A percentile compares a stretch with the other conserved stretches of the same genome.
These are phyloP conservation scores for Paedocypris sp. DNA, from an alignment of 2,113 vertebrate species.

Conservation along the genomic window DNA sequence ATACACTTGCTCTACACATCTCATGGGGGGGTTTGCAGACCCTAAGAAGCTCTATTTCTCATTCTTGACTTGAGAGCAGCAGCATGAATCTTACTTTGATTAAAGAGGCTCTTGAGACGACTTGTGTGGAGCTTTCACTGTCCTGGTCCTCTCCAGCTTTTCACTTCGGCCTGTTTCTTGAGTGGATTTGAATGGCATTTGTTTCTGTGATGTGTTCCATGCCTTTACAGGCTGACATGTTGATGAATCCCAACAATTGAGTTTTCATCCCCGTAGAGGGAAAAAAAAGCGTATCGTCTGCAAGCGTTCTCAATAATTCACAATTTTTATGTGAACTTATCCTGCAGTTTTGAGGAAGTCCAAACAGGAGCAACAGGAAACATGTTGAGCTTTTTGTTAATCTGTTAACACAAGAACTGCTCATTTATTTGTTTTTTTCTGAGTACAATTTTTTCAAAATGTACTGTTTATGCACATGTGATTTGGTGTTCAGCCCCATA, in stretches of 20 bases:
- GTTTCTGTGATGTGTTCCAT: not conserved
- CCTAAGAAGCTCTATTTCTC: not conserved
- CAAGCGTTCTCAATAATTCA: not conserved
- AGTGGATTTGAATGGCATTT: not conserved
- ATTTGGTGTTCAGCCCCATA: too few relatives aligned
- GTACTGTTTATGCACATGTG: too few relatives aligned
- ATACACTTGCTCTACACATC: constrained; percentile 44
- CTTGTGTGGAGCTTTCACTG: constrained; percentile 8
- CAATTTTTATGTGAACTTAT: too few relatives aligned
- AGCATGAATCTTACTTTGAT: constrained; percentile 30
- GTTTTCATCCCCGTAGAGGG: not conserved
- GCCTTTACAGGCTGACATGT: not conserved
- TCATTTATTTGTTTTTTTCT: too few relatives aligned
- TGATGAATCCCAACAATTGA: constrained; percentile 2
- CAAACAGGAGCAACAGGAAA: not conserved
- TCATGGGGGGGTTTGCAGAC: too few relatives aligned
- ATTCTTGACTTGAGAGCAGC: constrained; percentile 13
- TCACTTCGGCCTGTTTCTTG: constrained; percentile 3
- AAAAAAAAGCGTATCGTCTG: not conserved
- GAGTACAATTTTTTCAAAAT: too few relatives aligned
- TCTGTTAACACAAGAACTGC: too few relatives aligned
- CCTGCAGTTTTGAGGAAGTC: too few relatives aligned
- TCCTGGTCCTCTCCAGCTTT: not conserved
- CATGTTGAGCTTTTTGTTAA: too few relatives aligned
- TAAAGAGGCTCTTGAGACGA: constrained; percentile 15